These are phyloP conservation scores for Agrilus cyanescens DNA, from an alignment of 2,888 invertebrate genomes.

Conservation along the genomic window DNA sequence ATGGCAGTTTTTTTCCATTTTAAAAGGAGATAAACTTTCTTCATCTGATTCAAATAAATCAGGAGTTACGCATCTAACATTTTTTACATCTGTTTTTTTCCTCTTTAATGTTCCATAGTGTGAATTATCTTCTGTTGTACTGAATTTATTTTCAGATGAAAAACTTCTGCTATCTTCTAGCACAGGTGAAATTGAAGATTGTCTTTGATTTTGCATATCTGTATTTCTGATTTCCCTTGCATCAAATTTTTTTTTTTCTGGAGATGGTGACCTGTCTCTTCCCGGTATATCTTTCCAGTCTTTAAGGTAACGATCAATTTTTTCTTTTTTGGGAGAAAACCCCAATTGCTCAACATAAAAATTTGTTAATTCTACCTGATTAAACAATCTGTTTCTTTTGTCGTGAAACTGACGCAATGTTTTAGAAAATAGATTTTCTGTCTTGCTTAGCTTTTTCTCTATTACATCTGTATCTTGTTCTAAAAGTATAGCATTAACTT, in stretches of 20 bases:
- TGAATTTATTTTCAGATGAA: too few relatives aligned
- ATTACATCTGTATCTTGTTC: conserved; percentile 2
- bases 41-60: conserved; percentile 28
- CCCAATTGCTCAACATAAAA: conserved; percentile 20
- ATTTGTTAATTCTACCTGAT: background rate
- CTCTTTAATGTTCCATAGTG: background rate
- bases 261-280: conserved; percentile 44
- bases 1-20: background rate
- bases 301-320: conserved; percentile 42
- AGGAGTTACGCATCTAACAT: conserved; percentile 21
- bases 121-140: background rate
- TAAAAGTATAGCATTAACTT: conserved; percentile 24
- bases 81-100: background rate
- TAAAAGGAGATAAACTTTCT: conserved; percentile 13
- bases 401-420: conserved; percentile 10
- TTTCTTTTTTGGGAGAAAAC: conserved; percentile 33
- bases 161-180: too few relatives aligned
- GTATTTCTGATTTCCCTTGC: background rate
- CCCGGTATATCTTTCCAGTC: conserved; percentile 53
- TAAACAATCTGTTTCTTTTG: background rate
- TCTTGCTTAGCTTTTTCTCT: too few relatives aligned
- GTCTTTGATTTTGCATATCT: too few relatives aligned
- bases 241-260: background rate
- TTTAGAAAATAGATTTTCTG: too few relatives aligned
- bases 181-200: too few relatives aligned